Base-by-base conservation (phyloP, 2,888 invertebrate species). In the Macrophya annulata region DNA sequence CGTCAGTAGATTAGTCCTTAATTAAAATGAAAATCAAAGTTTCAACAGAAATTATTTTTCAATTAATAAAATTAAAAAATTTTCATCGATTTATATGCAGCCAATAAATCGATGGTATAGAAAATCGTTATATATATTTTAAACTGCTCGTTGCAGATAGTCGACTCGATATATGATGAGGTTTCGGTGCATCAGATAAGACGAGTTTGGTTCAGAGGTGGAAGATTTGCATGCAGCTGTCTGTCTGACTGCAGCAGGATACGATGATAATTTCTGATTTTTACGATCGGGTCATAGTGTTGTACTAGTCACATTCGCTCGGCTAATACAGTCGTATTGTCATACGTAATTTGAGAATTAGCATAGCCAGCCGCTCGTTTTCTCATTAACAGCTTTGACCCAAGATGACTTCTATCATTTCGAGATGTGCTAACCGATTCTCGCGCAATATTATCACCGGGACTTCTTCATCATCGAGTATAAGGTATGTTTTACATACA, bases 211-310 rank as follows among this genome's bases (percentile, higher is more conserved):
- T 40, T 81, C 59, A 40, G 62, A 43, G 62, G 59, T 59, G 37
- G 21, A 43, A 81, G 62, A 81, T 89, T 88, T 86, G 88, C 89
- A 88, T 85, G 90, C 92, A 92, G 92, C 91, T 92, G 92, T 90
- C 15, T 62, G 51, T 43, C 40, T 40, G 72, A 40, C 17, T n/a
- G 55, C 43, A 68, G 17, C 68, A 71, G 83, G 87, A 71, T 86
- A 87, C 86, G 89, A 88, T 88, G 88, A 89, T 89, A 91, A 90
- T 88, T 90, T 87, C 88, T 86, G 88, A 90, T 92, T 91, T 92
- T 92, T 92, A 92, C 90, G 91, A 90, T 84, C 25, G 87, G 92
- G 91, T 92, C 92, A 91, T 88, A 91, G 90, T 89, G 89, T 91
- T 89, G 89, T 91, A 87, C 83, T 79, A 65, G 81, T 86, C 86